Evolutionary conservation across 1,140 invertebrate genomes (phyloP).

Genomic region (Drosophila pachea): DNA sequence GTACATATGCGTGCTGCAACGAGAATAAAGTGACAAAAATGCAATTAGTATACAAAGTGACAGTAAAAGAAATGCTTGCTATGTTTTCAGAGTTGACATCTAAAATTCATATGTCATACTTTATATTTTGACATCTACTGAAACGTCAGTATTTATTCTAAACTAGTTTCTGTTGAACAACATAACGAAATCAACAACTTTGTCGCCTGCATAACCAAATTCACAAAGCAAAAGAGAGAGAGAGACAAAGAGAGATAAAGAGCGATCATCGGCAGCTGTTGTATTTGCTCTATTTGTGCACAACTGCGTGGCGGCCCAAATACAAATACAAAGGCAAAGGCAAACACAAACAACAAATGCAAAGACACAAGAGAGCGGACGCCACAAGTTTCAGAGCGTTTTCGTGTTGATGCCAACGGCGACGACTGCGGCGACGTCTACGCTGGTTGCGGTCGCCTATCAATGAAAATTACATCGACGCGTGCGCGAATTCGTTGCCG

Average conservation of each 20-base stretch:
- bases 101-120: too few species aligned
- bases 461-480: slow-evolving; percentile 46
- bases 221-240: not conserved
- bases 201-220: slow-evolving; percentile 24
- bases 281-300: slow-evolving; percentile 69
- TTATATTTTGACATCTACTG: too few species aligned
- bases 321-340: slow-evolving; percentile 19
- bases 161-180: not conserved
- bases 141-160: too few species aligned
- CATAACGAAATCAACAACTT: slow-evolving; percentile 2
- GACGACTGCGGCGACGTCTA: not conserved
- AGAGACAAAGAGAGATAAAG: not conserved
- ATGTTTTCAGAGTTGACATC: too few species aligned
- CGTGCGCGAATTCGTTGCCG: slow-evolving; percentile 54
- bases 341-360: slow-evolving; percentile 28
- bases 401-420: not conserved
- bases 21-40: slow-evolving; percentile 4
- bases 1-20: slow-evolving; percentile 39
- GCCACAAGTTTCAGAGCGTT: slow-evolving; percentile 35
- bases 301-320: slow-evolving; percentile 58
- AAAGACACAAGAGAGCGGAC: slow-evolving; percentile 17
- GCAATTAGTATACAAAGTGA: slow-evolving; percentile 4
- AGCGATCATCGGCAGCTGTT: slow-evolving; percentile 34
- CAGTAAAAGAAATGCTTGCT: too few species aligned
- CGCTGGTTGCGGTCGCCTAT: slow-evolving; percentile 10